phyloP scores from a whole-genome alignment of 1,140 invertebrate genomes.

The Neodiprion virginianus region DNA sequence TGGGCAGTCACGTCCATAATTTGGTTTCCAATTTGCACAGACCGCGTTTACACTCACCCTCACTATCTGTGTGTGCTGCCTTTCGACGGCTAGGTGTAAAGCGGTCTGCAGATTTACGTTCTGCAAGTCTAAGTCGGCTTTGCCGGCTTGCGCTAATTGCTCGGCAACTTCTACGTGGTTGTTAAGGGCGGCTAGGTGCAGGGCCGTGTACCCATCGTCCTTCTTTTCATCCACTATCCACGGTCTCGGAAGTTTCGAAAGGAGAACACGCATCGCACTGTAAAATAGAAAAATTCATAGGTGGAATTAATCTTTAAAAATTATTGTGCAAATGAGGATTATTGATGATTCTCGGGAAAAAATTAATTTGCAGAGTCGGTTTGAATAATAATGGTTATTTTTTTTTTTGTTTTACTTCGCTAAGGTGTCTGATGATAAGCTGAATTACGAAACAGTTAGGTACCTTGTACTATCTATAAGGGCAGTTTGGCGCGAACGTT shows the following conservation, averaged over 20 bases:
- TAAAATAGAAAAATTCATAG: slow-evolving; percentile 50
- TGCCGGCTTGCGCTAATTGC: slow-evolving; percentile 83
- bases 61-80: slow-evolving; percentile 95
- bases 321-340: neutral
- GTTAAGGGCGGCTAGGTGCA: slow-evolving; percentile 95
- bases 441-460: no score
- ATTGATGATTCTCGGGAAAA: neutral
- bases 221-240: slow-evolving; percentile 99
- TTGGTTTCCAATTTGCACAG: no score
- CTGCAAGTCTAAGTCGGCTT: slow-evolving; percentile 92
- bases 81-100: slow-evolving; percentile 92
- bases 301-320: neutral
- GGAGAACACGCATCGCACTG: slow-evolving; percentile 94
- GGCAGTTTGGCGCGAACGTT: neutral
- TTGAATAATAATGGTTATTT: no score
- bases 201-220: slow-evolving; percentile 96
- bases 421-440: no score
- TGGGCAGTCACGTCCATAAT: no score
- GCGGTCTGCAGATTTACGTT: slow-evolving; percentile 97
- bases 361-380: no score
- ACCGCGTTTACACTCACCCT: slow-evolving; percentile 62
- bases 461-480: no score
- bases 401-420: no score
- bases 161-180: slow-evolving; percentile 98
- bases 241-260: slow-evolving; percentile 88